Conservation (phyloP, 2,797 vertebrate species). For the Galago senegalensis region DNA sequence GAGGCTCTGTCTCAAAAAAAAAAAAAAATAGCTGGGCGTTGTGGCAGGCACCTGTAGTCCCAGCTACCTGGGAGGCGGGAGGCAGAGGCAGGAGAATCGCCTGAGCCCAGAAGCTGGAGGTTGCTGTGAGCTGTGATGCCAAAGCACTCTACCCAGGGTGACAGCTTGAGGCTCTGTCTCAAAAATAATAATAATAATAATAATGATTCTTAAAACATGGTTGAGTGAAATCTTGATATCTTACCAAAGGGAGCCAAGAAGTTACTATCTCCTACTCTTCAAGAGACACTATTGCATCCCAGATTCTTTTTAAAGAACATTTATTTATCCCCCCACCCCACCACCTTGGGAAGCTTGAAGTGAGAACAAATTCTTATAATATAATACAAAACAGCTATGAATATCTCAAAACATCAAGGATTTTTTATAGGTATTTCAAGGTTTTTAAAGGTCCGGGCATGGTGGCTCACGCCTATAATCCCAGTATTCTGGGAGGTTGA, state of each 20-base stretch:
- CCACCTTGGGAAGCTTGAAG: neutral
- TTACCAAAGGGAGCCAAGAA: neutral
- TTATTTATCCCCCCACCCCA: neutral
- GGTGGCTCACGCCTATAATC: no score
- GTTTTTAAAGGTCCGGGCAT: neutral
- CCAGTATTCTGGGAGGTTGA: no score
- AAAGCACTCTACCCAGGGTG: no score
- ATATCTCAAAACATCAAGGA: neutral
- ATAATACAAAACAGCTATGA: neutral
- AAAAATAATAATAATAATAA: no score
- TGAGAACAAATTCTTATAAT: slow-evolving; percentile 40
- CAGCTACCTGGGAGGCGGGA: no score
- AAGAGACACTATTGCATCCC: neutral
- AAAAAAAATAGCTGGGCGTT: no score
- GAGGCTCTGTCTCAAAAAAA: no score
- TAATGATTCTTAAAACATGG: neutral
- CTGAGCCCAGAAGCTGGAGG: no score
- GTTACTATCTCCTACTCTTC: neutral
- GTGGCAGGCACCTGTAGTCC: no score
- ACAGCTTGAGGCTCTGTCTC: no score
- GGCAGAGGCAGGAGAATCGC: no score
- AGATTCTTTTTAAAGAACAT: slow-evolving; percentile 43
- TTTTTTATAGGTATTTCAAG: neutral
- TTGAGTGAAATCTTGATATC: slow-evolving; percentile 13
- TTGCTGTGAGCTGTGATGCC: no score